Evolutionary conservation across 2,888 invertebrate species (phyloP).

Genomic region (Caenorhabditis virilis): DNA sequence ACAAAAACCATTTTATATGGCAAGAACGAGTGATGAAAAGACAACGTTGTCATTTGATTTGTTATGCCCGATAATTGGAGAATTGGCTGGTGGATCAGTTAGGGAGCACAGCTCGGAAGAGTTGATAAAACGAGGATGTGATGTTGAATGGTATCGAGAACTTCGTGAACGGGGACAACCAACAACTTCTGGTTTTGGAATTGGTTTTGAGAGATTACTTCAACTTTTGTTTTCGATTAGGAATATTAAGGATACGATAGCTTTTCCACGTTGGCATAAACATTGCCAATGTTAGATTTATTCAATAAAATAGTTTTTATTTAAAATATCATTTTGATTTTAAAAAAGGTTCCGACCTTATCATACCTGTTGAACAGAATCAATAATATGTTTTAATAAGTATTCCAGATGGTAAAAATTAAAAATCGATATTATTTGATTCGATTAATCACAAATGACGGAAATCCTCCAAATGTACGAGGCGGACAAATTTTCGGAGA

Average conservation of each 20-base stretch:
- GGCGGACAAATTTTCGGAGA: slow-evolving; percentile 23
- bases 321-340: neutral
- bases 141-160: slow-evolving; percentile 57
- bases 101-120: slow-evolving; percentile 80
- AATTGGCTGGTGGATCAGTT: slow-evolving; percentile 91
- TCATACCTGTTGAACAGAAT: neutral
- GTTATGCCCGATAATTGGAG: slow-evolving; percentile 85
- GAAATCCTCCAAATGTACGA: slow-evolving; percentile 4
- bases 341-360: neutral
- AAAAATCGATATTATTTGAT: slow-evolving; percentile 42
- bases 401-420: slow-evolving; percentile 38
- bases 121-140: slow-evolving; percentile 69
- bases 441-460: slow-evolving; percentile 31
- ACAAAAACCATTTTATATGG: slow-evolving; percentile 94
- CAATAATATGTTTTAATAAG: neutral
- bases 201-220: slow-evolving; percentile 90
- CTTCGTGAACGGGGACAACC: slow-evolving; percentile 82
- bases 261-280: slow-evolving; percentile 88
- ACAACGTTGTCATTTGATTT: slow-evolving; percentile 77
- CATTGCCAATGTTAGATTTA: slow-evolving; percentile 62
- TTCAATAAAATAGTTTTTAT: slow-evolving; percentile 11
- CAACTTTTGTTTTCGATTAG: slow-evolving; percentile 76
- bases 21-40: slow-evolving; percentile 33
- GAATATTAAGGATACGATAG: slow-evolving; percentile 91
- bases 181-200: slow-evolving; percentile 90